Base-by-base conservation (phyloP, 2,797 vertebrate species). In the Lophotriccus pileatus region DNA sequence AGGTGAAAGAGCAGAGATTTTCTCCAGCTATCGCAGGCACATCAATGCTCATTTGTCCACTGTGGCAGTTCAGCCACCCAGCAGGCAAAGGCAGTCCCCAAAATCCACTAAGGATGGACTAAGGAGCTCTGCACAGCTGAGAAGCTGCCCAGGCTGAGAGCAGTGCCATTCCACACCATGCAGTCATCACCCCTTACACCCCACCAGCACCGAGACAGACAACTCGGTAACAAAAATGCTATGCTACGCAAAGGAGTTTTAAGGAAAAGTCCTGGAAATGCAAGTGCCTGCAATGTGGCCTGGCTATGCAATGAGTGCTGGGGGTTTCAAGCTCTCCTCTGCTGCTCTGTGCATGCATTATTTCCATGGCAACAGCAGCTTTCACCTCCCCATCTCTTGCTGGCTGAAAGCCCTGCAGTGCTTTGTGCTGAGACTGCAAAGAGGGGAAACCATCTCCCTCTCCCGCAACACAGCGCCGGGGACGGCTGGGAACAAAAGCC, bases 361-460 rank as follows among this genome's bases (percentile, higher is more conserved):
- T 97, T 96, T 88, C 97, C 97, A 98, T 98, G 94, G 97, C 95
- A 97, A 98, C 97, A 1, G 70, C 83, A 96, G 95, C 97, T 96
- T 93, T 94, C 90, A 82, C 90, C 88, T 96, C 85, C 81, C 80
- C 79, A 76, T 94, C 94, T 92, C 86, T 79, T 63, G 28, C 97
- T 96, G 95, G 85, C 94, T 97, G 93, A 96, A 96, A 97, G 95
- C 92, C 77, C 97, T 79, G 97, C 98, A 97, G 97, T 84, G 96
- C 92, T 97, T 94, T 98, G 97, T 97, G 98, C 97, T 90, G 90
- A 96, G 98, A 98, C 97, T 98, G 97, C 96, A 97, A 96, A 98
- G 96, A 93, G 93, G 93, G 94, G 37, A 90, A 49, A 87, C 19
- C 4, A 63, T 77, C 60, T 69, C 82, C 59, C 69, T 74, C 44